phyloP scores from a whole-genome alignment of 2,113 vertebrate species.

The Bos indicus region DNA sequence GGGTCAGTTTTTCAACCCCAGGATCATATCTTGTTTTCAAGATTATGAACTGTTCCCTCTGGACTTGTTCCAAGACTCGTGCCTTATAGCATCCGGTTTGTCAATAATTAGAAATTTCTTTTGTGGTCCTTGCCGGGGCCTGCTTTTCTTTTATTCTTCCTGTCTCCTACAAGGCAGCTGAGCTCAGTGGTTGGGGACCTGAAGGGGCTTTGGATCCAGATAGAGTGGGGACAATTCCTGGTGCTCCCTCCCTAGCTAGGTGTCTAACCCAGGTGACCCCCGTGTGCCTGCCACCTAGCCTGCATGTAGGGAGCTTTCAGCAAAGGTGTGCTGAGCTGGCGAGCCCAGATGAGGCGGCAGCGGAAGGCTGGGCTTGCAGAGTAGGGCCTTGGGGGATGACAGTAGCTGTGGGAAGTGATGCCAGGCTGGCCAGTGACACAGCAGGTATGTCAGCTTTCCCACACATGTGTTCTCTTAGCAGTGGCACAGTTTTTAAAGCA shows the following conservation, averaged over 20 bases:
- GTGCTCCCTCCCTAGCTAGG: too few species aligned
- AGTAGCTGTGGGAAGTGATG: background rate
- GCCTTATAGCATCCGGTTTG: too few species aligned
- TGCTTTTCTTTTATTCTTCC: too few species aligned
- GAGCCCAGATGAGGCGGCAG: background rate
- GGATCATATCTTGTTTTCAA: too few species aligned
- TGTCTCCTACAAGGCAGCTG: background rate
- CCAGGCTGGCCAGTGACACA: rapidly evolving
- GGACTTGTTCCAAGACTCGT: too few species aligned
- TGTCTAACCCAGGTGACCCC: background rate
- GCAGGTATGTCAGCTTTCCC: background rate
- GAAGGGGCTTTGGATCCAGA: background rate
- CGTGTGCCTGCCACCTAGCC: background rate
- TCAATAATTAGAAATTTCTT: too few species aligned
- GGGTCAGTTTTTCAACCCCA: too few species aligned
- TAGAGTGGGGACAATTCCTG: too few species aligned
- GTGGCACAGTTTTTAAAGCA: background rate
- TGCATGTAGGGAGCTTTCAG: rapidly evolving
- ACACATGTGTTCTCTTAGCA: rapidly evolving
- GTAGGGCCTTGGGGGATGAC: too few species aligned
- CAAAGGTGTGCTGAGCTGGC: background rate
- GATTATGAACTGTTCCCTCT: too few species aligned
- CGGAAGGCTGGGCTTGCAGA: background rate
- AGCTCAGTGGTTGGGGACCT: background rate
- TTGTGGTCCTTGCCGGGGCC: too few species aligned